Base-by-base conservation (phyloP, 2,113 vertebrate species). In the Centropus bengalensis region DNA sequence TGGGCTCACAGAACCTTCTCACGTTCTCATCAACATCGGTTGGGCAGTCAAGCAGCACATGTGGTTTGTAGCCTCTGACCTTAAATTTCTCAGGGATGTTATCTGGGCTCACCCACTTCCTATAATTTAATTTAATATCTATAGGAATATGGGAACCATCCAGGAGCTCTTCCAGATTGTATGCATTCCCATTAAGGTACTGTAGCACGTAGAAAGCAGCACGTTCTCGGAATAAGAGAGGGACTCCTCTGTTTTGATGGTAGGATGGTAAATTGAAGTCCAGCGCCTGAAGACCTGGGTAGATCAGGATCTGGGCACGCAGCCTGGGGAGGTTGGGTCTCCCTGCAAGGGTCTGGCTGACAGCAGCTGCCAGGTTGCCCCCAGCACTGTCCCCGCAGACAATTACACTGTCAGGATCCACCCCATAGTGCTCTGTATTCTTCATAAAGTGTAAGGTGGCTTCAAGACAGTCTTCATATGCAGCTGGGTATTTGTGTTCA, bases 261-360 rank as follows among this genome's bases (percentile, higher is more conserved):
- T 98, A 98, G 1, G 99, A 99, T 20, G 99, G 99, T 54, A 98
- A 89, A 92, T 98, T 98, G 94, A 99, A 99, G 89, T 99, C 97
- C 42, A 98, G 73, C 4, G 92, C 97, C 91, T 99, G 99, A 32
- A 99, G 95, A 2, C 30, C 52, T 1, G 98, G 97, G 68, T 98
- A 99, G 96, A 99, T 96, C 54, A 99, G 94, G 91, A 99, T 82
- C 97, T 99, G 99, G 64, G 98, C 98, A 4, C 98, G 97, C 21
- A 98, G 98, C 23, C 55, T 96, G 32, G 98, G 98, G 56, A 98
- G 96, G 27, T 97, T 95, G 47, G 96, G 60, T 30, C 64, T 88
- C 20, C 76, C 89, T 36, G 96, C 67, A 47, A 99, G 94, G 62
- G 95, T 94, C 89, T 99, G 98, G 97, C 98, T 98, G 4, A 98